Evolutionary conservation across 1,140 invertebrate genomes (phyloP), one percentile per base, ranked within the genome.

Genomic region (Trachymyrmex septentrionalis): DNA sequence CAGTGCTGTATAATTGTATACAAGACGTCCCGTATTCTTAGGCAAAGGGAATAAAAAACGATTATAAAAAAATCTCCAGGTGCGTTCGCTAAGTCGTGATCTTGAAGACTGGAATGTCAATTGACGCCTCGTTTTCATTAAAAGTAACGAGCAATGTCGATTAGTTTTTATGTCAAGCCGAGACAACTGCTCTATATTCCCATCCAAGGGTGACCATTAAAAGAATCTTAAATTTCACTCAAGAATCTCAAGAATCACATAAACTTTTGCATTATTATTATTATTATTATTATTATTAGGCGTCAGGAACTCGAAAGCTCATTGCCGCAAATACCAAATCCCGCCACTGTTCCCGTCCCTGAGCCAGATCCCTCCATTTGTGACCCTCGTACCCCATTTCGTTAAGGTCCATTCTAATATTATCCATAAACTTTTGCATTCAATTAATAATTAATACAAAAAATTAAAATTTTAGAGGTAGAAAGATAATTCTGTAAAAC

Each of bases 141-240:
- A 75, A 80, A 6, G 14, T 21, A 38, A 73, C 19, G 55, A 48
- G 76, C 34, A 53, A 69, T 48, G 50, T 7, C 12, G 21, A 87
- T 55, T 10, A 38, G 21, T 69, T 86, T 34, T 55, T 48, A 16
- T 63, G 78, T 69, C 75, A 34, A 27, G 34, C 16, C 38, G 44
- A 78, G 82, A 67, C 86, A 86, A 87, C 53, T 92, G 91, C 87
- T 92, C 91, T 48, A 92, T 89, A 92, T 92, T 90, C 76, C 67
- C 64, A 59, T 24, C 77, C 81, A 92, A 91, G 88, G 85, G 90
- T 90, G 77, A 57, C 21, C 88, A 89, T 92, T 92, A 91, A 61
- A 78, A 66, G 69, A 92, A 86, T 90, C 76, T 59, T 48, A 63
- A 86, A 66, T 16, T 78, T 66, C 6, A 10, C 2, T 48, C 55